Evolutionary conservation across 2,797 vertebrate species (phyloP).

Genomic region (Salarias fasciatus): DNA sequence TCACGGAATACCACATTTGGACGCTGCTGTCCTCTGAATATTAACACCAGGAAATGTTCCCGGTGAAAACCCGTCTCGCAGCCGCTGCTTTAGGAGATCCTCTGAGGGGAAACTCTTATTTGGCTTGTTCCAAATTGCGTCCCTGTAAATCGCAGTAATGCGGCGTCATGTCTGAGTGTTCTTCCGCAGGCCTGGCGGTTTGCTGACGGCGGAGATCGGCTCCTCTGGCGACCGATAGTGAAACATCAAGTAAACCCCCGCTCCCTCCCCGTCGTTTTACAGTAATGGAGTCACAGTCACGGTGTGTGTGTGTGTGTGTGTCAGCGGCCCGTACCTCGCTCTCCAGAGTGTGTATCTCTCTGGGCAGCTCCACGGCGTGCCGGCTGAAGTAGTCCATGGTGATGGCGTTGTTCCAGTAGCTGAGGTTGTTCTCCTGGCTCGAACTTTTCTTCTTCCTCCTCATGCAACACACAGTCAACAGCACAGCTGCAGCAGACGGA

Average conservation of each 20-base stretch:
- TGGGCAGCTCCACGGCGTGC: slow-evolving; percentile 94
- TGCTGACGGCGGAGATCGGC: slow-evolving; percentile 43
- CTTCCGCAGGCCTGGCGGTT: slow-evolving; percentile 26
- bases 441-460: slow-evolving; percentile 95
- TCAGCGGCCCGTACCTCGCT: slow-evolving; percentile 87
- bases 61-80: slow-evolving; percentile 1
- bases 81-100: background rate
- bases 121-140: slow-evolving; percentile 7
- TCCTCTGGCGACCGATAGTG: too few relatives aligned
- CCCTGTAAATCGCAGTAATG: slow-evolving; percentile 7
- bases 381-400: slow-evolving; percentile 99
- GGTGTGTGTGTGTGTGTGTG: too few relatives aligned
- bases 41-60: background rate
- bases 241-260: too few relatives aligned
- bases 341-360: slow-evolving; percentile 96
- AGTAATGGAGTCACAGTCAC: slow-evolving; percentile 16
- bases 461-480: slow-evolving; percentile 98
- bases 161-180: too few relatives aligned
- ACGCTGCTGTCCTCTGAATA: background rate
- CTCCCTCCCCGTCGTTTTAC: too few relatives aligned
- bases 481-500: slow-evolving; percentile 84
- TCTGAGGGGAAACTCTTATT: slow-evolving; percentile 5
- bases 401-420: slow-evolving; percentile 99
- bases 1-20: background rate
- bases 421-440: slow-evolving; percentile 97